These are phyloP conservation scores for Brachyptera risi DNA, from an alignment of 2,888 invertebrate genomes.

Conservation along the genomic window DNA sequence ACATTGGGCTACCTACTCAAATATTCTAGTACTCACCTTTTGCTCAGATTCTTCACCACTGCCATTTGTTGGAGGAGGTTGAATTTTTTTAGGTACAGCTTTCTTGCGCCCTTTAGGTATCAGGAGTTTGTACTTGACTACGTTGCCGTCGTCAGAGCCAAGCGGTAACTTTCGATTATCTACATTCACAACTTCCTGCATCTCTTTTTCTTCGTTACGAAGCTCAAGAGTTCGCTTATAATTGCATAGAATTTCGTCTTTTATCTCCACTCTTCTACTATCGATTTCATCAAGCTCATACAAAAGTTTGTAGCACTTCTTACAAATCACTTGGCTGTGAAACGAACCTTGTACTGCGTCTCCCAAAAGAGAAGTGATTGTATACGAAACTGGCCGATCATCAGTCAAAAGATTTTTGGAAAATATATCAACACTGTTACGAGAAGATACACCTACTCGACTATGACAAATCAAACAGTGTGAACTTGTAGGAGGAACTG, in stretches of 20 bases:
- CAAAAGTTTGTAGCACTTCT: slow-evolving; percentile 61
- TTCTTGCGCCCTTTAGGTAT: slow-evolving; percentile 26
- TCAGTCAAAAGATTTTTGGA: slow-evolving; percentile 40
- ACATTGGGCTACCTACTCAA: too few relatives aligned
- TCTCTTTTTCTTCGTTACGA: slow-evolving; percentile 28
- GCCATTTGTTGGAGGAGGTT: slow-evolving; percentile 14
- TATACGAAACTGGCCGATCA: slow-evolving; percentile 44
- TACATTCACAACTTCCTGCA: slow-evolving; percentile 23
- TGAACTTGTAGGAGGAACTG: slow-evolving; percentile 31
- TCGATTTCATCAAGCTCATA: slow-evolving; percentile 49
- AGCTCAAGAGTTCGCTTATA: slow-evolving; percentile 47
- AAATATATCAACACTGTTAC: slow-evolving; percentile 54
- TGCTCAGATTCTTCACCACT: slow-evolving; percentile 37
- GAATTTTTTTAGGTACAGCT: slow-evolving; percentile 28
- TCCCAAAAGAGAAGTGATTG: slow-evolving; percentile 49
- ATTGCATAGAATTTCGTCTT: slow-evolving; percentile 50
- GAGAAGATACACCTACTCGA: slow-evolving; percentile 50
- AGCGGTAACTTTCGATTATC: slow-evolving; percentile 29
- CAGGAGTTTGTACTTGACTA: slow-evolving; percentile 19
- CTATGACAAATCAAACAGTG: slow-evolving; percentile 61
- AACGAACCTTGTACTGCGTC: slow-evolving; percentile 50
- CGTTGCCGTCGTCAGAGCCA: slow-evolving; percentile 30
- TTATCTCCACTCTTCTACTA: slow-evolving; percentile 48
- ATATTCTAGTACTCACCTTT: slow-evolving; percentile 34
- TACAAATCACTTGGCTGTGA: slow-evolving; percentile 55